phyloP scores from a whole-genome alignment of 1,140 invertebrate genomes.

The Apis florea region DNA sequence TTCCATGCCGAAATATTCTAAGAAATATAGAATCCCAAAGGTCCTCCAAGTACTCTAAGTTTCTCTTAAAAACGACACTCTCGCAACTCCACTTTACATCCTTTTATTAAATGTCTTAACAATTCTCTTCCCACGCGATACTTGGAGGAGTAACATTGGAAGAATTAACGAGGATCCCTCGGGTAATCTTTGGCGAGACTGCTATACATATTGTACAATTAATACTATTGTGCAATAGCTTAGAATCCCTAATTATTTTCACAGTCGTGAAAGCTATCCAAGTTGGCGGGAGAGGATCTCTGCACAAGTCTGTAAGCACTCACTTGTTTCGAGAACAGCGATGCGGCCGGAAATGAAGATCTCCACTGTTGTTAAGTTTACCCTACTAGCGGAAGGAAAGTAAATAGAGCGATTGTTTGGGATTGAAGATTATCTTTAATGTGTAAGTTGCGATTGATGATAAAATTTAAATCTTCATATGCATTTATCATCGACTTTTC shows the following conservation, averaged over 20 bases:
- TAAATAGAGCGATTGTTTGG: neutral
- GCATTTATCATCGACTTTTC: too few relatives aligned
- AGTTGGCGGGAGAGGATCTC: neutral
- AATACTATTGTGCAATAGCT: neutral
- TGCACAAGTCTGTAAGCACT: neutral
- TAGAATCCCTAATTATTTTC: constrained; percentile 16
- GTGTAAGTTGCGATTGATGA: neutral
- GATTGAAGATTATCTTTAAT: neutral
- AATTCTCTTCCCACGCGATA: too few relatives aligned
- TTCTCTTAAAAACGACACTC: too few relatives aligned
- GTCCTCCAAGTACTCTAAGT: too few relatives aligned
- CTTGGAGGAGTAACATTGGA: too few relatives aligned
- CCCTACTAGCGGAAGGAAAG: too few relatives aligned
- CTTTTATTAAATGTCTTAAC: too few relatives aligned
- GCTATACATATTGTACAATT: neutral
- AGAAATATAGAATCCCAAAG: too few relatives aligned
- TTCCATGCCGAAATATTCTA: too few relatives aligned
- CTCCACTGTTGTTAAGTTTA: neutral
- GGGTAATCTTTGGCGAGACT: neutral
- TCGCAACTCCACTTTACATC: too few relatives aligned
- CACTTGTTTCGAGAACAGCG: neutral
- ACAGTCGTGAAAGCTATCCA: neutral
- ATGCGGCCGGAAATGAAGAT: neutral
- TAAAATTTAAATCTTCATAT: too few relatives aligned
- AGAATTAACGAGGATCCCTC: neutral